Conservation (phyloP, 2,113 vertebrate species). For the Brienomyrus longianalis region DNA sequence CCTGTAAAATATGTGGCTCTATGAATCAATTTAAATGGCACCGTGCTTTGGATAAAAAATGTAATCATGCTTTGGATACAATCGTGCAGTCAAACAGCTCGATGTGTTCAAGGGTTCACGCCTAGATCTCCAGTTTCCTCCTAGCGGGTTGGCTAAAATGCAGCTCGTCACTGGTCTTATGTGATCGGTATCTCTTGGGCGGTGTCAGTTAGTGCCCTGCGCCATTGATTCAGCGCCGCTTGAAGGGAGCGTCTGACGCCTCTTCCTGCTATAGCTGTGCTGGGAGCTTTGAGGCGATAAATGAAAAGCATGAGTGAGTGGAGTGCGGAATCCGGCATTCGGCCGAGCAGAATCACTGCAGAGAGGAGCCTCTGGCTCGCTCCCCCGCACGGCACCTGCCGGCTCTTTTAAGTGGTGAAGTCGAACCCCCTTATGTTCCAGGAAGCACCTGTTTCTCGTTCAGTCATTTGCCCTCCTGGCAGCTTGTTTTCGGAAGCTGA, state of each 20-base stretch:
- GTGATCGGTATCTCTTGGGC: neutral
- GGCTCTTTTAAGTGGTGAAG: constrained; percentile 14
- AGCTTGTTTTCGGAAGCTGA: neutral
- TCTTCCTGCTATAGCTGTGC: neutral
- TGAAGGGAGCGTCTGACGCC: neutral
- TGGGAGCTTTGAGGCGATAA: neutral
- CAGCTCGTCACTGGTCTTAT: neutral
- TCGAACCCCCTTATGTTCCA: constrained; percentile 1
- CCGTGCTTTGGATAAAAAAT: neutral
- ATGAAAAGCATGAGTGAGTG: neutral
- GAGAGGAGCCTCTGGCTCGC: neutral
- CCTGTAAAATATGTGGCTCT: neutral
- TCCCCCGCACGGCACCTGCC: neutral
- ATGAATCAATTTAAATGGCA: neutral
- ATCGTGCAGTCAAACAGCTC: neutral
- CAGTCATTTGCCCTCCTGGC: neutral
- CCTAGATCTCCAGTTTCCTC: neutral
- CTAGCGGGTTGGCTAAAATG: neutral
- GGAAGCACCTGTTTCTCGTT: constrained; percentile 24
- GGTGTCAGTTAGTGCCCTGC: neutral
- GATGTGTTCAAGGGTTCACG: neutral
- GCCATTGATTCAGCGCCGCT: neutral
- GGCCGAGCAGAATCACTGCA: neutral
- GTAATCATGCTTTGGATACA: neutral
- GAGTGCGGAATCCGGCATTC: neutral